Conservation (phyloP, 64 coral and sea anemone species). For the Platygyra sinensis region DNA sequence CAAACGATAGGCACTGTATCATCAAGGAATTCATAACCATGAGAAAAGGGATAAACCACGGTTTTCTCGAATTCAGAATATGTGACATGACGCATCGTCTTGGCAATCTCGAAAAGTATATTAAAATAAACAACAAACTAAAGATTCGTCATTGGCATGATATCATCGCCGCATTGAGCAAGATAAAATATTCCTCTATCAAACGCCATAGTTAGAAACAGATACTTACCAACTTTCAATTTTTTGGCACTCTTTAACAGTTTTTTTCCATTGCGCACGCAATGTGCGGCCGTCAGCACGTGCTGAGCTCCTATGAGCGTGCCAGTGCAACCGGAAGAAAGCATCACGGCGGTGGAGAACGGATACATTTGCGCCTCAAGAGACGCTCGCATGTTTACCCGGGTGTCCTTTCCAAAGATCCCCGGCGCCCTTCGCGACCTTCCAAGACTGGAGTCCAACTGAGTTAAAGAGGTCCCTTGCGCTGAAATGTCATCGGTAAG, state of each 20-base stretch:
- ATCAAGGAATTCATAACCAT: neutral
- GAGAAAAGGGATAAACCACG: neutral
- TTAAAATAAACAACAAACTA: neutral
- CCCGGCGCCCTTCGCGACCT: neutral
- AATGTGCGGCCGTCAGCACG: conserved; percentile 72
- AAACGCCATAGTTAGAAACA: neutral
- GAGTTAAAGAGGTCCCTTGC: neutral
- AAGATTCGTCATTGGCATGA: conserved; percentile 5
- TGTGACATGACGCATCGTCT: neutral
- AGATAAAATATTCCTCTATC: neutral
- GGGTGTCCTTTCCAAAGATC: conserved; percentile 61
- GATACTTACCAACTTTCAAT: conserved; percentile 50
- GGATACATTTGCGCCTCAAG: conserved; percentile 65
- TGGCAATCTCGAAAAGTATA: neutral
- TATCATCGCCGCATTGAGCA: neutral
- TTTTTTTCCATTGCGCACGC: conserved; percentile 62
- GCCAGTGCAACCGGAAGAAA: conserved; percentile 72
- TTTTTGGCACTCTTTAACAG: conserved; percentile 43
- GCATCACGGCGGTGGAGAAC: conserved; percentile 52
- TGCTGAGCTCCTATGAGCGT: conserved; percentile 61
- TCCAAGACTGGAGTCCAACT: neutral
- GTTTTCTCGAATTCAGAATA: no score
- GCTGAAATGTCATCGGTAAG: neutral
- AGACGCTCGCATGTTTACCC: conserved; percentile 46
- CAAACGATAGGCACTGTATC: neutral